Evolutionary conservation across 2,888 invertebrate genomes (phyloP).

Genomic region (Anagyrus pseudococci): DNA sequence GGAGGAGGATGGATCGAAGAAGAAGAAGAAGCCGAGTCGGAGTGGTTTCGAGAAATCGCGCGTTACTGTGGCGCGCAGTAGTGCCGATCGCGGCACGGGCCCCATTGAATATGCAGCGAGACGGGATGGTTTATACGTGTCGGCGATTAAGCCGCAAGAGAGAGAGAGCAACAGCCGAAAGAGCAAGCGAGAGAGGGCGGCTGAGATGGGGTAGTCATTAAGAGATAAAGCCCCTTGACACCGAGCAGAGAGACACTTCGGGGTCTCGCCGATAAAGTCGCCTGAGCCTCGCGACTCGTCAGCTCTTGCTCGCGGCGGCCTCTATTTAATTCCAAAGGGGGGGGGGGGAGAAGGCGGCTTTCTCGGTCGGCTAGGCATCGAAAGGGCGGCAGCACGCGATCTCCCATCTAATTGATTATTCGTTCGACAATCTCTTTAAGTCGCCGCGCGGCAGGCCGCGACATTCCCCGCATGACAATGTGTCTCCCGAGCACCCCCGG

Average conservation of each 20-base stretch:
- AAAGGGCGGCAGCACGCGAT: conserved; percentile 28
- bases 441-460: conserved; percentile 12
- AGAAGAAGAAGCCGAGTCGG: background rate
- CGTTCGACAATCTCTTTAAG: conserved; percentile 39
- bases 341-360: background rate
- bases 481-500: background rate
- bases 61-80: conserved; percentile 26
- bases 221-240: conserved; percentile 58
- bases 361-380: background rate
- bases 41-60: conserved; percentile 29
- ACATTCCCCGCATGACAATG: conserved; percentile 29
- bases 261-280: conserved; percentile 46
- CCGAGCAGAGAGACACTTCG: conserved; percentile 54
- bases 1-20: no score
- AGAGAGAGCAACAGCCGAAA: no score
- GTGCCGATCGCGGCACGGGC: conserved; percentile 35
- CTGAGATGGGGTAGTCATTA: conserved; percentile 61
- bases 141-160: conserved; percentile 57
- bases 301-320: conserved; percentile 14
- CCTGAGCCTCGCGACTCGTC: background rate
- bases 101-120: conserved; percentile 58
- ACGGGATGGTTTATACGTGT: conserved; percentile 59
- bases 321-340: conserved; percentile 7
- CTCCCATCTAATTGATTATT: conserved; percentile 38
- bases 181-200: no score